Evolutionary conservation across 1,140 invertebrate genomes (phyloP), one percentile per base, ranked within the genome.

Genomic region (Listronotus bonariensis): DNA sequence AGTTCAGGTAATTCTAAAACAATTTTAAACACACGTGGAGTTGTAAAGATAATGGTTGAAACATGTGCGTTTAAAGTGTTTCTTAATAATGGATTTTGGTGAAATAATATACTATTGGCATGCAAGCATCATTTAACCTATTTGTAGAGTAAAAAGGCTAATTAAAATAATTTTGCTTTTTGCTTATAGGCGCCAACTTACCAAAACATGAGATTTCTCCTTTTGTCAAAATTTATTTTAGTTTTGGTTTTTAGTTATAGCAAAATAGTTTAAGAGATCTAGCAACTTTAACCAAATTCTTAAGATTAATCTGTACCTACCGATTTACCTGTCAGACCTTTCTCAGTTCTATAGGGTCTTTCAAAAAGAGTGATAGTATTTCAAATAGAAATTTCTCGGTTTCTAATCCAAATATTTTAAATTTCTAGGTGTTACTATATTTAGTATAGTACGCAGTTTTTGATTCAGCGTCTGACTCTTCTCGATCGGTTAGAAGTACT

Each of bases 121-220:
- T 52, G 49, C 51, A 52, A 51, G 43, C 59, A 48, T 12, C 42
- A 57, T 36, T 20, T 26, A 20, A 51, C 18, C 18, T 55, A 38
- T 49, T 20, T 49, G n/a, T 20, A 49, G 31, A 49, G 18, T 49
- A 20, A 49, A 49, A 49, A 49, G n/a, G 46, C 20, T 20, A 18
- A 11, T 49, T 49, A 26, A 49, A 49, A 49, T 49, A 49, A 26
- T 17, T 49, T 10, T 11, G 46, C 31, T 32, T 18, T 10, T 36
- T 36, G 34, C 34, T 3, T 9, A 26, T 26, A 18, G 54, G 51
- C 66, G 63, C 68, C 64, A 58, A 69, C 68, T 69, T 69, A 69
- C 68, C 68, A 46, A 52, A 36, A 40, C 49, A 54, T 68, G 57
- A 40, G 52, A 49, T 49, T 56, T 4, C 8, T 43, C 31, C 26